These are phyloP conservation scores for Phthorimaea operculella DNA, from an alignment of 1,140 invertebrate species.

Conservation along the genomic window DNA sequence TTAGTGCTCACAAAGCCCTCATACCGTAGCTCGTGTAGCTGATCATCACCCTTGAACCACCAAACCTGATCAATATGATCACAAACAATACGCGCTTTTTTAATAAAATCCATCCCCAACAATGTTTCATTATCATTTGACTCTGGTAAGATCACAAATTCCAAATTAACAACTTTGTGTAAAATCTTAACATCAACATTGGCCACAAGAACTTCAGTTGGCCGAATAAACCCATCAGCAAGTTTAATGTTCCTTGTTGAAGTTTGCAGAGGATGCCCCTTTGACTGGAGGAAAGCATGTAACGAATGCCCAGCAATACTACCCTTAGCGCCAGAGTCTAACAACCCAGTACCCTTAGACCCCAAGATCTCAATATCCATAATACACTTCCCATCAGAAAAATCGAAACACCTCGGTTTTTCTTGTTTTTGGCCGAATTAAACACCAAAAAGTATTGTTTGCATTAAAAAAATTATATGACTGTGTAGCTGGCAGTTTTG, in stretches of 20 bases:
- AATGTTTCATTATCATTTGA: slow-evolving; percentile 6
- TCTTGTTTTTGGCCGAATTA: too few species aligned
- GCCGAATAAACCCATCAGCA: slow-evolving; percentile 2
- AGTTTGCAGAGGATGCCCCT: background rate
- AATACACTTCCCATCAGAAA: too few species aligned
- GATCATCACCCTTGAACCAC: background rate
- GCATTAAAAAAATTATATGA: too few species aligned
- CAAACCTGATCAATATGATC: background rate
- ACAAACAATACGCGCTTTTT: background rate
- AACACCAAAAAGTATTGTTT: too few species aligned
- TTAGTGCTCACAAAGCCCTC: background rate
- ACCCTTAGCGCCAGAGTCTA: slow-evolving; percentile 6
- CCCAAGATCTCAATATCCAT: slow-evolving; percentile 6
- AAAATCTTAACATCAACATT: background rate
- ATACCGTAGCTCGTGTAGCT: background rate
- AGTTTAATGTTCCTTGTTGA: slow-evolving; percentile 3
- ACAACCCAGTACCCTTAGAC: background rate
- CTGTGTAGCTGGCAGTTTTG: too few species aligned
- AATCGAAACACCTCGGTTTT: too few species aligned
- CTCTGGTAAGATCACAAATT: slow-evolving; percentile 5
- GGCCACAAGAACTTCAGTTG: background rate
- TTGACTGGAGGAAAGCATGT: background rate
- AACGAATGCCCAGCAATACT: slow-evolving; percentile 6
- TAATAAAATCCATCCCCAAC: slow-evolving; percentile 8
- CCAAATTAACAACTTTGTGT: background rate